phyloP scores from a whole-genome alignment of 2,797 vertebrate genomes.

The Hypotaenidia okinawae region DNA sequence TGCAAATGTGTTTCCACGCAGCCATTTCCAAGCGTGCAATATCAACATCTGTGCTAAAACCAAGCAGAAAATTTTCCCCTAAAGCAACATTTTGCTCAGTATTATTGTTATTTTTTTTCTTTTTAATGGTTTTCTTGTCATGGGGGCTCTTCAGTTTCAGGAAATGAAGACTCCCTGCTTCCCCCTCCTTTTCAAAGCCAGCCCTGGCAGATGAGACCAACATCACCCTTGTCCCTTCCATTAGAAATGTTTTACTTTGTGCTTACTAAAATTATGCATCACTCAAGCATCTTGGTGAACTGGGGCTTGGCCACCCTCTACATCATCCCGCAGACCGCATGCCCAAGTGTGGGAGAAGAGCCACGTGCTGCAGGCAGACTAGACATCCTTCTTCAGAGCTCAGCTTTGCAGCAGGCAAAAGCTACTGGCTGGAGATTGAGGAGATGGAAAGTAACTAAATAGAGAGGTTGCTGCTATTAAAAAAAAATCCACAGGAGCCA shows the following conservation, averaged over 20 bases:
- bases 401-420: not conserved
- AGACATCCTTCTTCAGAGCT: not conserved
- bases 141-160: not conserved
- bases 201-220: not conserved
- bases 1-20: not conserved
- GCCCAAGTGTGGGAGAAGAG: not conserved
- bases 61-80: constrained; percentile 30
- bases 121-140: not conserved
- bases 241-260: not conserved
- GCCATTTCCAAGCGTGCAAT: constrained; percentile 13
- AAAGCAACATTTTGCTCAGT: constrained; percentile 12
- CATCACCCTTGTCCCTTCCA: not conserved
- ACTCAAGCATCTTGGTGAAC: not conserved
- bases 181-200: not conserved
- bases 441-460: not conserved
- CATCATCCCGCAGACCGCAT: not conserved
- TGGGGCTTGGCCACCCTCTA: not conserved
- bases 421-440: not conserved
- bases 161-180: not conserved
- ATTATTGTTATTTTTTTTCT: constrained; percentile 29
- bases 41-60: constrained; percentile 43
- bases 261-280: not conserved
- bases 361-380: accelerated
- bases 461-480: not conserved
- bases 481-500: not conserved